A percentile compares a stretch with the other conserved stretches of the same genome.
Evolutionary conservation across 2,113 vertebrate genomes (phyloP).

Genomic region (Corythaeola cristata): DNA sequence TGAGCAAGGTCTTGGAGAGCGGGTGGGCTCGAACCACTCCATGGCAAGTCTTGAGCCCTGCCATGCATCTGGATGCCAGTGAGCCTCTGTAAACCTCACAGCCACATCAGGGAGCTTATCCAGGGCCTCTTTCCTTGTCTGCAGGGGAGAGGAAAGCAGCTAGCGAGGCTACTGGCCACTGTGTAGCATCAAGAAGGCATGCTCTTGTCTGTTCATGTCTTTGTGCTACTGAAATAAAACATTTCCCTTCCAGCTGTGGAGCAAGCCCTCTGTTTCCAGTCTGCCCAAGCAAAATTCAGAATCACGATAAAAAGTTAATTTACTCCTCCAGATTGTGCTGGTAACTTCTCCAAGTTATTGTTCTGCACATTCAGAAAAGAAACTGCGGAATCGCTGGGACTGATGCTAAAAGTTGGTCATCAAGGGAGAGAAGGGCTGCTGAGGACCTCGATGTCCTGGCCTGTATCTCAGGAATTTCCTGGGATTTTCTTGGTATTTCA

Average conservation of each 20-base stretch:
- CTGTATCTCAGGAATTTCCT: not conserved
- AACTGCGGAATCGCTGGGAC: not conserved
- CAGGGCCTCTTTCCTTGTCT: not conserved
- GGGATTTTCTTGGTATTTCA: not conserved
- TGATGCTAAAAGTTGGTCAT: not conserved
- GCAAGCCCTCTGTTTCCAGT: not conserved
- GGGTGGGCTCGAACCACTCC: not conserved
- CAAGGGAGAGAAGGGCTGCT: not conserved
- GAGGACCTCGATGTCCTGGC: not conserved
- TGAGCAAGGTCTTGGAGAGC: not conserved
- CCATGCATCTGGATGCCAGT: fast-evolving
- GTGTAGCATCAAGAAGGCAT: not conserved
- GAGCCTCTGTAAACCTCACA: not conserved
- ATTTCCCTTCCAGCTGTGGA: not conserved
- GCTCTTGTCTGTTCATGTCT: fast-evolving
- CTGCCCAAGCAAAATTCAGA: not conserved
- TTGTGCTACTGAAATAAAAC: not conserved
- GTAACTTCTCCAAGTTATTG: not conserved
- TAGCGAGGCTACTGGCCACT: not conserved
- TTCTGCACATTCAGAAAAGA: not conserved
- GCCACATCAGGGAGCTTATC: not conserved
- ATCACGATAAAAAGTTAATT: not conserved
- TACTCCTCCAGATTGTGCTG: not conserved
- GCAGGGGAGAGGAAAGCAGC: not conserved
- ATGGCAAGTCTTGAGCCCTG: not conserved